Base-by-base conservation (phyloP, 2,888 invertebrate genomes). In the Vannuccia rotundouncinata region DNA sequence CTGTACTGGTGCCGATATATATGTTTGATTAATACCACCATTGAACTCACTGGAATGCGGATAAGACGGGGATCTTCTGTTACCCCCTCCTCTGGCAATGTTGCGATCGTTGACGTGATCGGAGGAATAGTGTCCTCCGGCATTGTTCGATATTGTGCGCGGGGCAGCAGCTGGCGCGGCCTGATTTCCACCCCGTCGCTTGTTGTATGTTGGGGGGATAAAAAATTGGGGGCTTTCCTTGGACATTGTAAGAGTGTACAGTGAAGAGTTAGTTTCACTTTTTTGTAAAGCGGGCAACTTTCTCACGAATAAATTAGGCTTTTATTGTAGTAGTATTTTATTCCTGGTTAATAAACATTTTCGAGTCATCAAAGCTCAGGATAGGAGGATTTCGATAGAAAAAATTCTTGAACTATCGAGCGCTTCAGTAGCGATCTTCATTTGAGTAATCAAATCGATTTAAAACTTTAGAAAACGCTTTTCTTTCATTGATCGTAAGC, bases 361-460 rank as follows among this genome's bases (percentile, higher is more conserved):
- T 45, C 45, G 45, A 5, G 17, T 66, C 5, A 22, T 66, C 25
- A 66, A 22, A 66, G 66, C 66, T 66, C 25, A 66, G 17, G 25
- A 66, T 66, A 66, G 25, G 25, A n/a, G 5, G 45, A 22, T 22
- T 5, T 66, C 66, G 66, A 22, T 66, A 22, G n/a, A n/a, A n/a
- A n/a, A 66, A 66, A 66, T 66, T n/a, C 25, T 66, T 45, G 45
- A 45, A 45, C 45, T 22, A 66, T 66, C 10, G 10, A n/a, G 66
- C 10, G 25, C 5, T 66, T 66, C 66, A 22, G 66, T 66, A 66
- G 66, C 25, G 66, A 66, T 66, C 66, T 66, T n/a, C 22, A 5
- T 66, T 66, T 66, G 66, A 66, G 66, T 66, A 66, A 66, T 66
- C 66, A 66, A 22, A 66, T 66, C 66, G 66, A 66, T 66, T 66